A percentile compares a stretch with the other conserved stretches of the same genome.
phyloP scores from a whole-genome alignment of 2,797 vertebrate species.

The Falco biarmicus region DNA sequence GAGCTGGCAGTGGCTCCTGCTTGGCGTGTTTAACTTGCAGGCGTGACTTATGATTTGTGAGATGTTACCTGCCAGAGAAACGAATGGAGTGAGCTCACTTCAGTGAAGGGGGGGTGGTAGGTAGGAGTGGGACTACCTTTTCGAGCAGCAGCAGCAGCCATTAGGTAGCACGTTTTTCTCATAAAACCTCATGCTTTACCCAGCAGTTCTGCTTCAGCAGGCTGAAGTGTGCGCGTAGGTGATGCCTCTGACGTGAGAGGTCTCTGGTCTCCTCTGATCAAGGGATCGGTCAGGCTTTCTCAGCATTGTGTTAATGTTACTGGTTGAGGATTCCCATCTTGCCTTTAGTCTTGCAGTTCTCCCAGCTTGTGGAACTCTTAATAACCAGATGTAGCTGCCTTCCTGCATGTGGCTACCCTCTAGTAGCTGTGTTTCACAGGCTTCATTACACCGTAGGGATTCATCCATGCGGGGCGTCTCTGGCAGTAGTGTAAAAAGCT shows the following conservation, averaged over 20 bases:
- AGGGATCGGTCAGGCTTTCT: not conserved
- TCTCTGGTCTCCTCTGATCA: not conserved
- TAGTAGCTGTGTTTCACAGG: not conserved
- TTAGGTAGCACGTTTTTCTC: not conserved
- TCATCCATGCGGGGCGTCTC: slow-evolving; percentile 24
- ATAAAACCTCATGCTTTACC: not conserved
- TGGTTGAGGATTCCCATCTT: not conserved
- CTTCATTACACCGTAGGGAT: not conserved
- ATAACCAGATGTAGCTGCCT: not conserved
- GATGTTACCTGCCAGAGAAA: fast-evolving
- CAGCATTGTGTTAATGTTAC: not conserved
- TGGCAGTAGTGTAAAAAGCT: slow-evolving; percentile 23
- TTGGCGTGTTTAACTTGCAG: not conserved
- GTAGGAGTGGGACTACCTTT: not conserved
- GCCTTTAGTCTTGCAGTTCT: not conserved
- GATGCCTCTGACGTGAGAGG: not conserved
- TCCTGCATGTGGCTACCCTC: not conserved
- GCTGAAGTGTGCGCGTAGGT: not conserved
- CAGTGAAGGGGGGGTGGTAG: too few species aligned
- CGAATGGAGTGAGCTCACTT: not conserved
- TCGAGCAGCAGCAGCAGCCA: not conserved
- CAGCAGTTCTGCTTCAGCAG: not conserved
- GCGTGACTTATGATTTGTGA: fast-evolving
- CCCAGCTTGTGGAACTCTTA: not conserved
- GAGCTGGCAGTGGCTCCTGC: not conserved